Evolutionary conservation across 2,888 invertebrate species (phyloP).

Genomic region (Mesorhabditis sp.): DNA sequence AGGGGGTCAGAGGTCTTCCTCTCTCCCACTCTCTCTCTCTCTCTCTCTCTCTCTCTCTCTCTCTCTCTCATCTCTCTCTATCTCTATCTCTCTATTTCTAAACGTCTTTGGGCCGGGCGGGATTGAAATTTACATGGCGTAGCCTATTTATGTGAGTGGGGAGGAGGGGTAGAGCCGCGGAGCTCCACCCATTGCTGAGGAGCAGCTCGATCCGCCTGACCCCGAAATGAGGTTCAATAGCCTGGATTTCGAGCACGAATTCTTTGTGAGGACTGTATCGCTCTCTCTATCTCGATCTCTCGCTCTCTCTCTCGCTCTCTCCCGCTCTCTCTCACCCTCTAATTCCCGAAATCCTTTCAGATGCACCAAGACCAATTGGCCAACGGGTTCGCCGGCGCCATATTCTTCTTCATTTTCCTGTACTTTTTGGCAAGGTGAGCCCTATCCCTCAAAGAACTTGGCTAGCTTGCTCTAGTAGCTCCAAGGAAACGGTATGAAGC

Average conservation of each 20-base stretch:
- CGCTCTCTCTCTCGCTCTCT: too few relatives aligned
- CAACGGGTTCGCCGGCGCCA: conserved; percentile 34
- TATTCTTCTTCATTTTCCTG: conserved; percentile 38
- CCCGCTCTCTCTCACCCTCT: too few relatives aligned
- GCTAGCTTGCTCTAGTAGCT: background rate
- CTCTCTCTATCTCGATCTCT: too few relatives aligned
- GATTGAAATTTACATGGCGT: too few relatives aligned
- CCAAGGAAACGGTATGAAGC: background rate
- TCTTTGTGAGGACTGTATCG: too few relatives aligned
- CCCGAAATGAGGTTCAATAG: too few relatives aligned
- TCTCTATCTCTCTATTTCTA: conserved; percentile 7
- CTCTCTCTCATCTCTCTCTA: background rate
- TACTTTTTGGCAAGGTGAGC: conserved; percentile 34
- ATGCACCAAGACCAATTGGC: conserved; percentile 39
- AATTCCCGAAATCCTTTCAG: background rate
- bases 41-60: conserved; percentile 10
- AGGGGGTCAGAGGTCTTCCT: background rate
- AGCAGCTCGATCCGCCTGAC: too few relatives aligned
- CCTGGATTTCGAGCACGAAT: too few relatives aligned
- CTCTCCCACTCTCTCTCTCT: conserved; percentile 8
- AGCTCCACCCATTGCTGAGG: too few relatives aligned
- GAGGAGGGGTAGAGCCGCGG: too few relatives aligned
- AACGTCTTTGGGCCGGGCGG: too few relatives aligned
- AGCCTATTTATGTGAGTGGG: too few relatives aligned
- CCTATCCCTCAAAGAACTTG: conserved; percentile 6